These are phyloP conservation scores for Dermatemys mawii DNA, from an alignment of 2,113 vertebrate genomes.

Conservation along the genomic window DNA sequence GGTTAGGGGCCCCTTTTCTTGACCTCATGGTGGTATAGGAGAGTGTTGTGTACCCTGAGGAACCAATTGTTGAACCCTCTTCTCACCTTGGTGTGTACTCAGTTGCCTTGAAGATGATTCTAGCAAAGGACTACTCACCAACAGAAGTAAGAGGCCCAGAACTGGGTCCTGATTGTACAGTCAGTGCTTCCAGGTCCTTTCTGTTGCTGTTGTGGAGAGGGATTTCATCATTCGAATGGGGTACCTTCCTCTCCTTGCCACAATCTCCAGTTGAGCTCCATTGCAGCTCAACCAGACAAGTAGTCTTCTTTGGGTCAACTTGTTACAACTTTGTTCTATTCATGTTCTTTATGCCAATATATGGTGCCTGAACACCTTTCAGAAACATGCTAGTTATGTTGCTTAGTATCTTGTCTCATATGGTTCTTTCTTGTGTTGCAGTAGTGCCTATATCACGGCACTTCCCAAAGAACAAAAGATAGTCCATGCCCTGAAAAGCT, in stretches of 20 bases:
- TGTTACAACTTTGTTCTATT: background rate
- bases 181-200: background rate
- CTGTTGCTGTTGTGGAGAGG: background rate
- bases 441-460: background rate
- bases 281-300: background rate
- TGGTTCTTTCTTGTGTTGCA: background rate
- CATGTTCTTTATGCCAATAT: background rate
- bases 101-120: background rate
- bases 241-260: background rate
- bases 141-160: background rate
- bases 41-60: background rate
- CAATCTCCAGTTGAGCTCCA: background rate
- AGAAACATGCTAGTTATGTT: background rate
- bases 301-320: background rate
- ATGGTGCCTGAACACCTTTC: background rate
- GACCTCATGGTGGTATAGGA: background rate
- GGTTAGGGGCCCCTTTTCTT: background rate
- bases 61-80: background rate
- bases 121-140: background rate
- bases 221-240: background rate
- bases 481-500: too few relatives aligned
- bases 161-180: background rate
- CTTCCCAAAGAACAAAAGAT: background rate
- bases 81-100: background rate
- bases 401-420: background rate